These are phyloP conservation scores for Potamarius usumacintae DNA, from an alignment of 2,113 vertebrate genomes.

Conservation along the genomic window DNA sequence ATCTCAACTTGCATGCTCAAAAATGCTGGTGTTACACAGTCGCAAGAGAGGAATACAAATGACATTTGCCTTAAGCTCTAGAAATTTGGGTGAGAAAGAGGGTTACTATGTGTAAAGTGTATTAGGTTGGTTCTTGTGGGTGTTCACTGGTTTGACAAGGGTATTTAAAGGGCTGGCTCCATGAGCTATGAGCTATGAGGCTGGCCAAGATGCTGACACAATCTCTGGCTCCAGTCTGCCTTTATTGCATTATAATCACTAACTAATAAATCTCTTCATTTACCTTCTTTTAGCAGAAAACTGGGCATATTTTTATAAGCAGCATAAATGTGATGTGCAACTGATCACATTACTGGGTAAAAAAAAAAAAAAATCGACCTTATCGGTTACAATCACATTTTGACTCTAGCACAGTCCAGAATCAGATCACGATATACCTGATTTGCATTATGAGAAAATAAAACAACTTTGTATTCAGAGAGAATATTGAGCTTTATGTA, in stretches of 20 bases:
- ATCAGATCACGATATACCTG: background rate
- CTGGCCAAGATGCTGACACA: conserved; percentile 42
- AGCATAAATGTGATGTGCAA: conserved; percentile 49
- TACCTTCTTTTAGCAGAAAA: conserved; percentile 26
- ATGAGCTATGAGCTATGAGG: conserved; percentile 19
- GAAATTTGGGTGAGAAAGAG: conserved; percentile 40
- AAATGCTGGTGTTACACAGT: conserved; percentile 44
- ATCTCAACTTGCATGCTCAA: conserved; percentile 62
- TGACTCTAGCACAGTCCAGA: background rate
- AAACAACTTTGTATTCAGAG: background rate
- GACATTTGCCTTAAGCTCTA: conserved; percentile 53
- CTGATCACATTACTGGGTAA: conserved; percentile 22
- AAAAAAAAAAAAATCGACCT: conserved; percentile 13
- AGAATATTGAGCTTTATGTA: background rate
- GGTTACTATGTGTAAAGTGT: conserved; percentile 6
- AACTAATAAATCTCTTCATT: conserved; percentile 24
- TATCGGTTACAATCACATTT: background rate
- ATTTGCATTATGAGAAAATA: background rate
- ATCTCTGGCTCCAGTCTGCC: conserved; percentile 25
- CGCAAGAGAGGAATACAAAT: conserved; percentile 65
- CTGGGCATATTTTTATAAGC: conserved; percentile 24
- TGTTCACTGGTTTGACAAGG: conserved; percentile 51
- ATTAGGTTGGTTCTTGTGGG: conserved; percentile 51
- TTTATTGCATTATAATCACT: conserved; percentile 37
- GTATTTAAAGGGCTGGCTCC: conserved; percentile 12